These are phyloP conservation scores for Synanthedon myopaeformis DNA, from an alignment of 2,888 invertebrate species.

Conservation along the genomic window DNA sequence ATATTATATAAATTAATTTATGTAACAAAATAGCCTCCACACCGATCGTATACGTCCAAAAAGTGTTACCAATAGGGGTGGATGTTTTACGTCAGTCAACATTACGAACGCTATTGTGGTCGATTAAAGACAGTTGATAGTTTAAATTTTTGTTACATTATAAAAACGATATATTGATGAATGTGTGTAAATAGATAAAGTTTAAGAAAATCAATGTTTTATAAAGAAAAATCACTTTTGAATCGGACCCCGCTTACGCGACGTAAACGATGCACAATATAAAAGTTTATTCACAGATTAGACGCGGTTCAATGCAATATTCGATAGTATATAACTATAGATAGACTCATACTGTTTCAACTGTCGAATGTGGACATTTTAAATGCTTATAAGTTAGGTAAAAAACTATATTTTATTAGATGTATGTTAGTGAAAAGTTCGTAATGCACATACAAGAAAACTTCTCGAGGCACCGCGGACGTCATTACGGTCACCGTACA, in stretches of 20 bases:
- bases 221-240: conserved; percentile 5
- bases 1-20: no score
- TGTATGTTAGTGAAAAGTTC: conserved; percentile 4
- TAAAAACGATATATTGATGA: no score
- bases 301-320: no score
- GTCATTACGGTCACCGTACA: not conserved
- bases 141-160: no score
- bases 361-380: not conserved
- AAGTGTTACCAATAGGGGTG: no score
- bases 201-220: not conserved
- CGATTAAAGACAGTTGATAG: no score
- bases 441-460: conserved; percentile 5
- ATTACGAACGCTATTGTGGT: no score
- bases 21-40: no score
- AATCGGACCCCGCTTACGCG: conserved; percentile 3
- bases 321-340: not conserved
- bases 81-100: no score
- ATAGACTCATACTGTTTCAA: not conserved
- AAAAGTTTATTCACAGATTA: no score
- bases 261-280: conserved; percentile 1
- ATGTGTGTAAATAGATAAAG: no score
- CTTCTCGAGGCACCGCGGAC: conserved; percentile 1
- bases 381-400: conserved; percentile 3
- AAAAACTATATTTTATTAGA: conserved; percentile 4
- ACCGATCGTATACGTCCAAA: no score